Evolutionary conservation across 2,113 vertebrate species (phyloP), one percentile per base, ranked within the genome.

Genomic region (Brachyistius frenatus): DNA sequence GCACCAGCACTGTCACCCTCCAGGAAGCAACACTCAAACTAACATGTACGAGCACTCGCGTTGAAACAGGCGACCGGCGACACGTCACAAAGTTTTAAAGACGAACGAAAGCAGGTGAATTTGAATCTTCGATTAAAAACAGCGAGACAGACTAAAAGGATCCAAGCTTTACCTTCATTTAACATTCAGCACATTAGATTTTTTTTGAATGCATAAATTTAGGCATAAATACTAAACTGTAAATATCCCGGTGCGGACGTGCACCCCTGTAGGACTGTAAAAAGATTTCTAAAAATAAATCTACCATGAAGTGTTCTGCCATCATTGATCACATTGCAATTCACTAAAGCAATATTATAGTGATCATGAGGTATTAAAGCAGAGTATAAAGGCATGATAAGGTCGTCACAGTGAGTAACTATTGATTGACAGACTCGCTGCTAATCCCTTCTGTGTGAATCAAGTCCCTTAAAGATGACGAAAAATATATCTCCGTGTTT

Each of bases 401-500:
- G 65, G 63, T 62, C 55, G 23, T 70, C 68, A 75, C 5, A 57
- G 60, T 32, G 23, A 63, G 9, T 5, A 53, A 66, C 0, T 61
- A 86, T 58, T 66, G 83, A 86, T 58, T 74, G 31, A 74, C 41
- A 61, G 37, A 50, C 46, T 35, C 52, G 30, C 37, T 41, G 30
- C 52, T 8, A 13, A 39, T 44, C 41, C 8, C 54, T n/a, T 60
- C 7, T 30, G 35, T 56, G 14, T 5, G 50, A 67, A 57, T 57
- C 2, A 33, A 69, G 9, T 16, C 39, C 4, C 5, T 7, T 31
- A 1, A 46, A 11, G 8, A 37, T 37, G 2, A 8, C 1, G 4
- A 41, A 62, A 60, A 16, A 15, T 15, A 23, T 36, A 9, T 0
- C 6, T 39, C 9, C 41, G 50, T 52, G 2, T 52, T 50, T 57